A percentile compares a stretch with the other conserved stretches of the same genome.
These are phyloP conservation scores for Sorex araneus DNA, from an alignment of 2,113 vertebrate species.

Conservation along the genomic window DNA sequence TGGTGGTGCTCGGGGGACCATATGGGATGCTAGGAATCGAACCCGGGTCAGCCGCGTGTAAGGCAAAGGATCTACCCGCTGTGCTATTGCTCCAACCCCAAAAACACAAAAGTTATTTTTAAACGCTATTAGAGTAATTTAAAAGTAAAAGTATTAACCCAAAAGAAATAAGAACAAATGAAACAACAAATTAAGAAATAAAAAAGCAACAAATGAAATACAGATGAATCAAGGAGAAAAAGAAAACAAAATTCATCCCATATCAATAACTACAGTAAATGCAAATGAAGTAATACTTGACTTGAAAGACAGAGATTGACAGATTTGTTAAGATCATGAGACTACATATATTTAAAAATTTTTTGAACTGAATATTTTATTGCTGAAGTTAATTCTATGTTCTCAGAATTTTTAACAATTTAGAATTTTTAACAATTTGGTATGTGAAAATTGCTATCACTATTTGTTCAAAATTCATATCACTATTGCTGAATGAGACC, in stretches of 20 bases:
- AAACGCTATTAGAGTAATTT: background rate
- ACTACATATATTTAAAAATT: background rate
- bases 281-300: conserved; percentile 13
- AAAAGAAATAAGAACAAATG: background rate
- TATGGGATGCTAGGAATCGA: too few species aligned
- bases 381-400: conserved; percentile 12
- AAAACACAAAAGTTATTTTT: background rate
- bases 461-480: too few species aligned
- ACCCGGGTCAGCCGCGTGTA: too few species aligned
- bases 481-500: background rate
- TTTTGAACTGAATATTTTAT: conserved; percentile 11
- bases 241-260: background rate
- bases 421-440: too few species aligned
- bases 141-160: conserved; percentile 36
- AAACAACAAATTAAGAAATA: conserved; percentile 7
- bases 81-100: too few species aligned
- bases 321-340: conserved; percentile 4
- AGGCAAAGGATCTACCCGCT: too few species aligned
- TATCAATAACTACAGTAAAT: conserved; percentile 8
- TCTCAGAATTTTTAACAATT: conserved; percentile 16
- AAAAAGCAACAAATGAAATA: background rate
- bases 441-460: background rate
- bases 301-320: background rate
- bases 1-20: too few species aligned
- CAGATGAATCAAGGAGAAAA: conserved; percentile 29